phyloP scores from a whole-genome alignment of 2,888 invertebrate species.

The Danaus chrysippus region DNA sequence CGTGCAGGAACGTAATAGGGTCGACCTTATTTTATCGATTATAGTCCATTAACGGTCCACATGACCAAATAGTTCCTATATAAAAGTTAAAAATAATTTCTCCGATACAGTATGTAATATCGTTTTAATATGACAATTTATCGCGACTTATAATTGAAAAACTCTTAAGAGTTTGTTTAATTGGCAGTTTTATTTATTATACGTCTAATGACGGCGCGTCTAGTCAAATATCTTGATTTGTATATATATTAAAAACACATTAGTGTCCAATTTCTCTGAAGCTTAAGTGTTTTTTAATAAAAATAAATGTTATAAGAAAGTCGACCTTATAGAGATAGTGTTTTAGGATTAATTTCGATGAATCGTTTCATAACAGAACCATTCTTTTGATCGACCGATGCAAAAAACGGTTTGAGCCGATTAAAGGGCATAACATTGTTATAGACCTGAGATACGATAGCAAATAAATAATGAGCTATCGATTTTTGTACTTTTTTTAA shows the following conservation, averaged over 20 bases:
- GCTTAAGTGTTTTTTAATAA: constrained; percentile 4
- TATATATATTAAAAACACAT: constrained; percentile 40
- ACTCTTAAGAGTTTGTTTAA: background rate
- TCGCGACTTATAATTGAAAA: constrained; percentile 7
- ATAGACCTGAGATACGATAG: background rate
- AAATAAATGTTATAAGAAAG: constrained; percentile 25
- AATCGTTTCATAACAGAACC: constrained; percentile 14
- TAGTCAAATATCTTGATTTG: constrained; percentile 11
- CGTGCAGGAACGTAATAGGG: constrained; percentile 43
- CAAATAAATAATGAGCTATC: background rate
- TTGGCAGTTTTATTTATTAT: background rate
- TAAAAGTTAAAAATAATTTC: constrained; percentile 26
- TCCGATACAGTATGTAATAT: constrained; percentile 12
- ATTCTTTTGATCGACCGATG: constrained; percentile 31
- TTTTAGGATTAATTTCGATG: constrained; percentile 19
- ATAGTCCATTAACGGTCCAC: constrained; percentile 50
- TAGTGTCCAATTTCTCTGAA: constrained; percentile 12
- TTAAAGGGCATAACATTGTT: constrained; percentile 1
- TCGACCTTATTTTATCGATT: constrained; percentile 60
- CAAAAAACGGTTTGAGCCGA: constrained; percentile 23
- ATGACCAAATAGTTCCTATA: constrained; percentile 50
- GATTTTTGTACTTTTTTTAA: background rate
- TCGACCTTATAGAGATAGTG: constrained; percentile 14
- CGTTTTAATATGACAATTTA: constrained; percentile 6
- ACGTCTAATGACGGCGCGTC: background rate